Evolutionary conservation across 2,113 vertebrate species (phyloP), one percentile per base, ranked within the genome.

Genomic region (Struthio camelus): DNA sequence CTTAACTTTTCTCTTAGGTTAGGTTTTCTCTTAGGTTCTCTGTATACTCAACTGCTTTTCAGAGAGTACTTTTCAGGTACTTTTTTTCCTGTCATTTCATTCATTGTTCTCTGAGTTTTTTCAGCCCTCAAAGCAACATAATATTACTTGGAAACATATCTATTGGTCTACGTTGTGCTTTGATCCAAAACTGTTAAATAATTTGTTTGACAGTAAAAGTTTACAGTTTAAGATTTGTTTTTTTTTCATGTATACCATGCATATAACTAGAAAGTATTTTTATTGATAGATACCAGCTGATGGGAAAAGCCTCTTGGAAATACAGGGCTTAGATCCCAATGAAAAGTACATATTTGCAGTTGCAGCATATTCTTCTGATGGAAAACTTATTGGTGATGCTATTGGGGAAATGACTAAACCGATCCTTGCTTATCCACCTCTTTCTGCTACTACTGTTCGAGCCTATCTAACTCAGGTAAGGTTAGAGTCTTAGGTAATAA

Each of bases 311-410:
- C 50, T 98, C 77, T 97, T 99, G 90, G 98, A 97, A 94, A 98
- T 99, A 64, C 97, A 98, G 69, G 98, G 98, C 22, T 97, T 99
- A 87, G 97, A 99, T 90, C 96, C 98, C 61, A 99, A 99, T 96
- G 98, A 99, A 96, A 99, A 98, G 86, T 99, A 99, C 10, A 28
- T 99, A 80, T 99, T 99, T 98, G 99, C 99, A 18, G 90, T 99
- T 3, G 99, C 99, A 92, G 99, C 99, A 6, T 99, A 99, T 95
- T 97, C 98, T 94, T 97, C 96, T 85, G 93, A 98, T 88, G 99
- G 99, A 36, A 98, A 98, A 71, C 98, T 99, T 59, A 89, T 99
- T 32, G 99, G 99, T 24, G 97, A 98, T 66, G 80, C 94, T 10
- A 89, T 99, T 73, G 99, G 99, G 36, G 97, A 98, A 87, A 98